Evolutionary conservation across 2,888 invertebrate genomes (phyloP), one percentile per base, ranked within the genome.

Genomic region (Thymelicus lineola): DNA sequence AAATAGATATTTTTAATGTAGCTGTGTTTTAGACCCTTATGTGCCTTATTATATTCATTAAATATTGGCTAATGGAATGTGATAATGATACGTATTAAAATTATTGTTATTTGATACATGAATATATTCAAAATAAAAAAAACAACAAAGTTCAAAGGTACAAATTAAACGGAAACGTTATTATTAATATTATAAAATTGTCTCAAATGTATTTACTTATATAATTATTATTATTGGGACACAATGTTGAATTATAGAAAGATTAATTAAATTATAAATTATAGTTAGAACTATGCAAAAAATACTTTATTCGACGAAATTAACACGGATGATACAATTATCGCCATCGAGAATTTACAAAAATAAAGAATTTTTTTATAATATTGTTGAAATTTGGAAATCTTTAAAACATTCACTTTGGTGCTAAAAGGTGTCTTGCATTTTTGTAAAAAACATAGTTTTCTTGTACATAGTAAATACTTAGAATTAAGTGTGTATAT

Each of bases 361-460:
- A 28, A n/a, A n/a, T 1, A 36, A 58, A 62, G 38, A 38, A 68
- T 62, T 72, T 48, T 66, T 53, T 50, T 66, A 70, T 71, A 42
- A 58, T 46, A 57, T 71, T 70, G 61, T 72, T 69, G 61, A 66
- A 61, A 69, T 71, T 71, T 71, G 17, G 10, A 62, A 15, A 63
- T 63, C 10, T 62, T 10, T 53, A 1, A 45, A 46, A 36, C 35
- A 38, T 50, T 2, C n/a, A 64, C 15, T 66, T 66, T 61, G 70
- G 70, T 70, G 70, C 70, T 70, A 70, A 66, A 45, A 63, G 20
- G 65, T 68, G 69, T 66, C 72, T 76, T 75, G 71, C 73, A 62
- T 73, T 69, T 72, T 46, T 79, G 78, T 84, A 82, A 83, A 77
- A 81, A 81, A 77, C 82, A 83, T 86, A 86, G 86, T 87, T 84